Evolutionary conservation across 2,888 invertebrate genomes (phyloP).

Genomic region (Napeogenes sylphis): DNA sequence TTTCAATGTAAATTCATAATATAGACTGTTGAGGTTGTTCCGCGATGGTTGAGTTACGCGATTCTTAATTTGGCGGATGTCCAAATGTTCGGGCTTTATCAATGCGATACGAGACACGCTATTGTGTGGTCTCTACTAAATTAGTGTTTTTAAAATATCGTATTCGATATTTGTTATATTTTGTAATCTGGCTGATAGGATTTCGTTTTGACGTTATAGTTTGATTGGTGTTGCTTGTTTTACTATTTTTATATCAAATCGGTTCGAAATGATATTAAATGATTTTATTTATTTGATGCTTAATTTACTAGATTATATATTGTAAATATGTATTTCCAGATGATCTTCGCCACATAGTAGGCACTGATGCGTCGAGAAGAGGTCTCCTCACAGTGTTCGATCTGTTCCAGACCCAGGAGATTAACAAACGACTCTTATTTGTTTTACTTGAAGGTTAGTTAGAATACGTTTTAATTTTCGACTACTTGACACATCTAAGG

Average conservation of each 20-base stretch:
- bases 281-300: too few species aligned
- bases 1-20: conserved; percentile 28
- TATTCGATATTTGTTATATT: conserved; percentile 19
- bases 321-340: conserved; percentile 71
- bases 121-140: conserved; percentile 29
- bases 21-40: conserved; percentile 29
- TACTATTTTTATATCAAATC: too few species aligned
- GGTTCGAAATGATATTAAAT: too few species aligned
- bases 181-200: conserved; percentile 4
- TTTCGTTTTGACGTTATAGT: not conserved
- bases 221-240: too few species aligned
- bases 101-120: conserved; percentile 30
- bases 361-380: conserved; percentile 89
- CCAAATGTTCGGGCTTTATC: conserved; percentile 31
- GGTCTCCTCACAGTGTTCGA: conserved; percentile 91
- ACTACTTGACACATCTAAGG: too few species aligned
- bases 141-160: conserved; percentile 31
- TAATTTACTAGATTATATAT: not conserved
- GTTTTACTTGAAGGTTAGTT: conserved; percentile 86
- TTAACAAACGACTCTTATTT: conserved; percentile 89
- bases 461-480: conserved; percentile 30
- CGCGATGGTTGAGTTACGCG: conserved; percentile 28
- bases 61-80: conserved; percentile 29
- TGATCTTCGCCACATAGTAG: conserved; percentile 92
- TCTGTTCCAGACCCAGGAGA: conserved; percentile 89